phyloP scores from a whole-genome alignment of 2,797 vertebrate genomes.

The Astyanax mexicanus region DNA sequence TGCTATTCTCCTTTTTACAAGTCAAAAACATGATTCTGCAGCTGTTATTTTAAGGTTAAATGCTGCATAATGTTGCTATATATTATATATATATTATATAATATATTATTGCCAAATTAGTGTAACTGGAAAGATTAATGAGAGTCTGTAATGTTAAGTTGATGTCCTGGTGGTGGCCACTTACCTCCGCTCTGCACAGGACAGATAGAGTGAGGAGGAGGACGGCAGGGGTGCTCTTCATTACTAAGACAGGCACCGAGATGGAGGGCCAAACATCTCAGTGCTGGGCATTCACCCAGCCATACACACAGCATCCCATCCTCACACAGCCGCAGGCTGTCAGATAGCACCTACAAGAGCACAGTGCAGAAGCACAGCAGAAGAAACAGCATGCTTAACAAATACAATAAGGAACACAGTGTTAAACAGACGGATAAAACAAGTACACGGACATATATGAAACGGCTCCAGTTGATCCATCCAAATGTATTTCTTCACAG shows the following conservation, averaged over 20 bases:
- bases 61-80: neutral
- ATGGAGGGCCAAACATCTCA: conserved; percentile 49
- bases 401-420: neutral
- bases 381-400: neutral
- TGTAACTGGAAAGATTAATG: neutral
- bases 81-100: no score
- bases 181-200: conserved; percentile 60
- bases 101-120: no score
- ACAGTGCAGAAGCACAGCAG: conserved; percentile 16
- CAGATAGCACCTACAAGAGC: conserved; percentile 15
- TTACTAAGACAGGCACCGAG: conserved; percentile 54
- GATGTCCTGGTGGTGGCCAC: neutral
- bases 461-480: no score
- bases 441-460: no score
- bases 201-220: conserved; percentile 61
- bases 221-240: conserved; percentile 59
- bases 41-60: no score
- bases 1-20: no score
- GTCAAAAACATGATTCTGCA: no score
- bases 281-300: conserved; percentile 34
- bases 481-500: no score
- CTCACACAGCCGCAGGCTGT: conserved; percentile 15
- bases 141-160: neutral
- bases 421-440: no score
- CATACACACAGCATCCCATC: conserved; percentile 36